Evolutionary conservation across 92 coral and sea anemone species (phyloP).

Genomic region (Bergia puertoricense): DNA sequence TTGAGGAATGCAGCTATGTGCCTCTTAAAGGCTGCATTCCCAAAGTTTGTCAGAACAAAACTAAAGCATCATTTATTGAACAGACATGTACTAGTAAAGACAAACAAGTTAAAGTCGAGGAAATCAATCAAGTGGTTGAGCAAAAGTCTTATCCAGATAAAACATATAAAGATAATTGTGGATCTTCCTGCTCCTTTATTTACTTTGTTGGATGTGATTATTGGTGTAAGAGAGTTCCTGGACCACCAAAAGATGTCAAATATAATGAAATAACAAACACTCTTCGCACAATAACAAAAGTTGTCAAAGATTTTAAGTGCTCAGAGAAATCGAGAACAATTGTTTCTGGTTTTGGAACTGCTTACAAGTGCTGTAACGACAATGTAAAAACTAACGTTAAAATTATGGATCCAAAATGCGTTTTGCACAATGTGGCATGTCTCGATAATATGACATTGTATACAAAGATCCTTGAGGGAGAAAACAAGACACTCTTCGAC

Average conservation of each 20-base stretch:
- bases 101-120: background rate
- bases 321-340: background rate
- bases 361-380: slow-evolving; percentile 35
- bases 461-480: background rate
- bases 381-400: background rate
- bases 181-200: background rate
- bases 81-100: slow-evolving; percentile 16
- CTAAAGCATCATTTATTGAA: background rate
- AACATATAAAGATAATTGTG: background rate
- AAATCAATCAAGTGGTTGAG: background rate
- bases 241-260: background rate
- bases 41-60: slow-evolving; percentile 25
- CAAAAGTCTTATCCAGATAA: background rate
- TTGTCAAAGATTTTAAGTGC: slow-evolving; percentile 13
- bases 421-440: slow-evolving; percentile 41
- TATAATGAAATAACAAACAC: background rate
- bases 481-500: slow-evolving; percentile 35
- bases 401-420: slow-evolving; percentile 50
- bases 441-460: background rate
- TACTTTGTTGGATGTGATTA: background rate
- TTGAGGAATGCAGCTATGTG: slow-evolving; percentile 37
- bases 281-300: background rate
- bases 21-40: slow-evolving; percentile 39
- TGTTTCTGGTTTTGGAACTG: slow-evolving; percentile 18
- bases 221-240: background rate